These are phyloP conservation scores for Caenorhabditis latens DNA, from an alignment of 1,140 invertebrate genomes.

Conservation along the genomic window DNA sequence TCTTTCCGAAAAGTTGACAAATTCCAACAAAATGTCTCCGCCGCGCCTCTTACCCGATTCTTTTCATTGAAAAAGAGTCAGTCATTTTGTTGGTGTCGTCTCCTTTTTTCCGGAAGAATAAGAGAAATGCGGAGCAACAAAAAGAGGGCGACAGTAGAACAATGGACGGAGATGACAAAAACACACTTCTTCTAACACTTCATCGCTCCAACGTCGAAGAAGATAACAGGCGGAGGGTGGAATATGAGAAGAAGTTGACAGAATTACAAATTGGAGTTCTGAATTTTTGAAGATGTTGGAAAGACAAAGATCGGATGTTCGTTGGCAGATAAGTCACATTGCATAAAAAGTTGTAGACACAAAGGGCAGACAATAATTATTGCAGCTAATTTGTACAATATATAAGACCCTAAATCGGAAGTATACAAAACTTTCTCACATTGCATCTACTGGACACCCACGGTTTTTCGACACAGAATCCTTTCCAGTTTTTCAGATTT, in stretches of 20 bases:
- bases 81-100: conserved; percentile 15
- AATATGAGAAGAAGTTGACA: background rate
- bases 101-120: background rate
- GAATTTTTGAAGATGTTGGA: conserved; percentile 2
- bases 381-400: background rate
- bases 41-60: conserved; percentile 37
- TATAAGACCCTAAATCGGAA: no score
- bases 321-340: background rate
- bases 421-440: no score
- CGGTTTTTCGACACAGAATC: no score
- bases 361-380: background rate
- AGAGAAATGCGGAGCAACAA: conserved; percentile 3
- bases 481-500: no score
- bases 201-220: background rate
- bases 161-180: conserved; percentile 33
- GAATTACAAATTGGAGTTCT: conserved; percentile 7
- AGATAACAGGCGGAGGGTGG: background rate
- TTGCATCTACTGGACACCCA: no score
- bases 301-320: background rate
- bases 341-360: background rate
- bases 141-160: conserved; percentile 21
- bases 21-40: conserved; percentile 53
- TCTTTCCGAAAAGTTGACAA: conserved; percentile 47
- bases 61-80: conserved; percentile 42
- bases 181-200: conserved; percentile 27